Evolutionary conservation across 2,888 invertebrate genomes (phyloP).

Genomic region (Aromia moschata): DNA sequence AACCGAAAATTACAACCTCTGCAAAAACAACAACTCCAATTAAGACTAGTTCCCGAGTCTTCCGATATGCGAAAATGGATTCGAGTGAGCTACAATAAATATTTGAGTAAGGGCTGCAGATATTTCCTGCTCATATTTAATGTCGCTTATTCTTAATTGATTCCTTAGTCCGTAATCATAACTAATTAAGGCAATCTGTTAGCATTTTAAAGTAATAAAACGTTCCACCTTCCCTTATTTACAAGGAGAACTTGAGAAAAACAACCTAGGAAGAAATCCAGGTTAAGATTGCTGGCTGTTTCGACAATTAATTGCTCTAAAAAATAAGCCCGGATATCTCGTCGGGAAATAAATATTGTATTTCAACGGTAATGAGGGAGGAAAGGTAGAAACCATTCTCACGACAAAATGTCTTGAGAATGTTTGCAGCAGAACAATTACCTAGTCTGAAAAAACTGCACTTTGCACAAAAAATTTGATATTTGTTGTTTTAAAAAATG

Average conservation of each 20-base stretch:
- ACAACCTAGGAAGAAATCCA: conserved; percentile 15
- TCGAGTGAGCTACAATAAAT: conserved; percentile 17
- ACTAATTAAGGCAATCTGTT: conserved; percentile 29
- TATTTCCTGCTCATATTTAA: conserved; percentile 27
- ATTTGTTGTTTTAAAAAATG: too few relatives aligned
- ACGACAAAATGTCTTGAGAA: too few relatives aligned
- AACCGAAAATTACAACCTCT: background rate
- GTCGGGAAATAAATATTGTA: conserved; percentile 6
- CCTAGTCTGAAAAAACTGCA: too few relatives aligned
- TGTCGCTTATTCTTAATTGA: conserved; percentile 24
- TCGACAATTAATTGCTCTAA: conserved; percentile 14
- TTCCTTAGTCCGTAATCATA: conserved; percentile 27
- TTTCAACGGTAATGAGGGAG: background rate
- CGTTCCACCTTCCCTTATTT: conserved; percentile 19
- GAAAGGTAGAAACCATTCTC: too few relatives aligned
- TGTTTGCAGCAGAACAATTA: too few relatives aligned
- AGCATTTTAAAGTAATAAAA: conserved; percentile 24
- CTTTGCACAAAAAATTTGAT: too few relatives aligned
- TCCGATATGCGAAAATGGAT: background rate
- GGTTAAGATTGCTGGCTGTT: conserved; percentile 21
- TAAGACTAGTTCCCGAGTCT: background rate
- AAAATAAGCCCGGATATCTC: conserved; percentile 8
- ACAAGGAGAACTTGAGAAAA: conserved; percentile 14
- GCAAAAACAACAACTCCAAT: background rate
- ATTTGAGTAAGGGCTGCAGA: conserved; percentile 21